Base-by-base conservation (phyloP, 2,797 vertebrate species). In the Aythya fuligula region DNA sequence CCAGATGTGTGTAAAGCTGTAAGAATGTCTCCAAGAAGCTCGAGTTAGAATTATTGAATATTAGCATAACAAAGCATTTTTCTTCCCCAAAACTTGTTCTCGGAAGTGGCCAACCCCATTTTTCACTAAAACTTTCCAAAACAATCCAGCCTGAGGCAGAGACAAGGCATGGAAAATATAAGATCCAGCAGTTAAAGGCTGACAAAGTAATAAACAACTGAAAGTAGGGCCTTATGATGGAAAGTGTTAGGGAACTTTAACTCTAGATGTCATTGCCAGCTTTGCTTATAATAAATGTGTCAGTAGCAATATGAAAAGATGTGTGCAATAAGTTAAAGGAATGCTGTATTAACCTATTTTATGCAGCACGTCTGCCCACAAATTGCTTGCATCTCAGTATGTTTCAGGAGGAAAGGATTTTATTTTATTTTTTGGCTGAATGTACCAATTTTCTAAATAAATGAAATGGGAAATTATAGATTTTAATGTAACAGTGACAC, bases 401-500 rank as follows among this genome's bases (percentile, higher is more conserved):
- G 16, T 67, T 93, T 95, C 2, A 1, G 39, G 76, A 85, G 43
- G 82, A 85, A 85, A 76, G 12, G 9, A 21, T 45, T 66, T 32
- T 32, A 10, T 43, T 7, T 65, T 41, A 12, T 36, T 75, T n/a
- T 66, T 21, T 60, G 2, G 1, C 34, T 77, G n/a, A 81, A 70
- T 30, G 7, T 64, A 89, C 84, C 92, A 62, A 87, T 91, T 94
- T 79, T 87, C 39, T 61, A 76, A 74, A 5, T 4, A 58, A 5
- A 11, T 38, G 49, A 94, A 71, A 47, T 6, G n/a, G 45, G 32
- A 85, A 67, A 75, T 78, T 47, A 25, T 11, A 38, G 74, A 34
- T 87, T 75, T 92, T 94, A 85, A 85, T 89, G 79, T 94, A 89
- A 90, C 87, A 96, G 96, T 93, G 97, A 95, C 97, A 96, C 97